phyloP scores from a whole-genome alignment of 2,797 vertebrate genomes.

The Coccyzus lansbergi region DNA sequence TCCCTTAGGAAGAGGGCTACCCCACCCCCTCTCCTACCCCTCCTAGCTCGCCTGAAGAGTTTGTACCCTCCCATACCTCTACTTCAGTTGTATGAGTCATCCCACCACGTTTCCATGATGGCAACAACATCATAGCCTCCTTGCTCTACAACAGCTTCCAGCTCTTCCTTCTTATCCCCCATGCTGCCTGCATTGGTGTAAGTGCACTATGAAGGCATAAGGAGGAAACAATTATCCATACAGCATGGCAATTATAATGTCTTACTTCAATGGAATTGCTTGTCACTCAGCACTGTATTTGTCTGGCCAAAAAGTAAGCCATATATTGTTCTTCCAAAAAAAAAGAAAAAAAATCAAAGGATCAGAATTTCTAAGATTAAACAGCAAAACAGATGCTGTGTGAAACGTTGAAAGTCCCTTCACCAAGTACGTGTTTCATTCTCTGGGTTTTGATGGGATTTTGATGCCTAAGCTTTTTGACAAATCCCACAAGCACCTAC shows the following conservation, averaged over 20 bases:
- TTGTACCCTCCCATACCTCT: too few relatives aligned
- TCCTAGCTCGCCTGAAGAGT: too few relatives aligned
- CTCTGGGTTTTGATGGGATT: neutral
- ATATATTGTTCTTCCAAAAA: neutral
- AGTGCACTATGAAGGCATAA: neutral
- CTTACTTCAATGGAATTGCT: neutral
- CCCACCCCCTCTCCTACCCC: too few relatives aligned
- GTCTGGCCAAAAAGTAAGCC: neutral
- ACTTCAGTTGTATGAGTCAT: too few relatives aligned
- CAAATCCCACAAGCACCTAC: neutral
- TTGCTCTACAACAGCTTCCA: too few relatives aligned
- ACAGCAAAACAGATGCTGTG: neutral
- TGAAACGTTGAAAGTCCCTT: neutral
- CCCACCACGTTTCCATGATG: too few relatives aligned
- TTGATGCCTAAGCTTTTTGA: neutral
- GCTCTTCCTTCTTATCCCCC: too few relatives aligned
- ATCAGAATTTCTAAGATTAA: neutral
- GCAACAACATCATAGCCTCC: too few relatives aligned
- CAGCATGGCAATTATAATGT: neutral
- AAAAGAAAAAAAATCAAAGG: neutral
- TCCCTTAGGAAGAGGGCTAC: too few relatives aligned
- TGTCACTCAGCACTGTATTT: neutral
- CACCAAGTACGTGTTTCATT: neutral
- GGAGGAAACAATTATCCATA: neutral
- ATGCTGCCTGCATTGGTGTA: too few relatives aligned